Evolutionary conservation across 2,113 vertebrate genomes (phyloP), one percentile per base, ranked within the genome.

Genomic region (Emydura subglobosa): DNA sequence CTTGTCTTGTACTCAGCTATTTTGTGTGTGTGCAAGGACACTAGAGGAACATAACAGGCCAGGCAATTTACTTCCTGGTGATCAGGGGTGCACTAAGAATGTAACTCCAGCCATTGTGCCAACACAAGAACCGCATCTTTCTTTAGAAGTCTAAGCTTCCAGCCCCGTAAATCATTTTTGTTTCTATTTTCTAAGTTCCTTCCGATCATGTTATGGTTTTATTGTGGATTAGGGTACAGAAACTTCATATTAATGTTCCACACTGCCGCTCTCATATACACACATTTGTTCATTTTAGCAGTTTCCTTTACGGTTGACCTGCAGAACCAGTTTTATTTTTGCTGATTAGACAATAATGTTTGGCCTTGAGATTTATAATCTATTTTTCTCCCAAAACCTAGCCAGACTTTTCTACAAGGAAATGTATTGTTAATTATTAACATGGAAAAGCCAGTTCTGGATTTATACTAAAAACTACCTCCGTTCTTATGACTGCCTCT

Each of bases 291-390:
- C 65, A 78, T 91, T 10, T 91, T 94, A 87, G 22, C 21, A 39
- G 9, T 89, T 85, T 13, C 3, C 2, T 86, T 94, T 83, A 17
- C 24, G 91, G 31, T 55, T 72, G 3, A 68, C 88, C 91, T 74
- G 59, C 7, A 54, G 17, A 93, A 29, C 34, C 81, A 72, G 44
- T 39, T 83, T 83, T 91, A 80, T 93, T 90, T 96, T 95, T 96
- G 82, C 50, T 59, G 83, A 72, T 90, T 86, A 65, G 42, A 94
- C 65, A 94, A 21, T 47, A 3, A 72, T 79, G 50, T 14, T 3
- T 61, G 81, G 49, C 83, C 93, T 79, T 86, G 61, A 83, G 49
- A 82, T 72, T 91, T 76, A 83, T 10, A 2, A 1, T 24, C 29
- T 14, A 44, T 59, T 82, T 83, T 10, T 3, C 1, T 8, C 2